Percentiles rank a stretch among this genome's conserved stretches.
These are phyloP conservation scores for Chelonus formosanus DNA, from an alignment of 2,888 invertebrate species.

Conservation along the genomic window DNA sequence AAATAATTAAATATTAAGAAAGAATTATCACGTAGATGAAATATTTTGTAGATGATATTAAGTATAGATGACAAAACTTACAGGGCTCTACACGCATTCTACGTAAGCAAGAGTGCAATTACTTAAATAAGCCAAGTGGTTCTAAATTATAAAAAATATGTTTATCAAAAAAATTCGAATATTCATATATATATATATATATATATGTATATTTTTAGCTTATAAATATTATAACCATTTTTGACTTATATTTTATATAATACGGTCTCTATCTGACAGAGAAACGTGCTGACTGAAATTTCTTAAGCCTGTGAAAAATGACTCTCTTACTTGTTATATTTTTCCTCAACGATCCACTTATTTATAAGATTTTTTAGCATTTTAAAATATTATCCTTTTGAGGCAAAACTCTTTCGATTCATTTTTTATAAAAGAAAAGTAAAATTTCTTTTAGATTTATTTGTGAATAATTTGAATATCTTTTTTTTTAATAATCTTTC, in stretches of 20 bases:
- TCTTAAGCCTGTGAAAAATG: background rate
- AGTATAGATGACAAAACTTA: background rate
- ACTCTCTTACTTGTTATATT: background rate
- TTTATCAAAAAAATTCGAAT: no score
- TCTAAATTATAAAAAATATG: background rate
- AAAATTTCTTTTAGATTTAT: no score
- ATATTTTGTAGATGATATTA: background rate
- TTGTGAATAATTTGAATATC: no score
- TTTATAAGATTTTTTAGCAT: background rate
- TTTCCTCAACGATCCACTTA: background rate
- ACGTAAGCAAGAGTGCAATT: constrained; percentile 4
- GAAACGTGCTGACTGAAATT: background rate
- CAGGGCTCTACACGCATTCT: constrained; percentile 3
- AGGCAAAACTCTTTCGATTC: no score
- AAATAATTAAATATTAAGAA: background rate
- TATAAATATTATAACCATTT: no score
- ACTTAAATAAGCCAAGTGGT: constrained; percentile 3
- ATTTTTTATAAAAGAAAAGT: no score
- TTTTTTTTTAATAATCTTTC: no score
- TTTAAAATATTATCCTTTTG: background rate
- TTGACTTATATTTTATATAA: background rate
- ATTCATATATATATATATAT: no score
- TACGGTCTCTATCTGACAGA: background rate
- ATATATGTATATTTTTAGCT: no score
- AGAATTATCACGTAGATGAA: background rate